phyloP scores from a whole-genome alignment of 2,888 invertebrate species.

The Plebejus argus region DNA sequence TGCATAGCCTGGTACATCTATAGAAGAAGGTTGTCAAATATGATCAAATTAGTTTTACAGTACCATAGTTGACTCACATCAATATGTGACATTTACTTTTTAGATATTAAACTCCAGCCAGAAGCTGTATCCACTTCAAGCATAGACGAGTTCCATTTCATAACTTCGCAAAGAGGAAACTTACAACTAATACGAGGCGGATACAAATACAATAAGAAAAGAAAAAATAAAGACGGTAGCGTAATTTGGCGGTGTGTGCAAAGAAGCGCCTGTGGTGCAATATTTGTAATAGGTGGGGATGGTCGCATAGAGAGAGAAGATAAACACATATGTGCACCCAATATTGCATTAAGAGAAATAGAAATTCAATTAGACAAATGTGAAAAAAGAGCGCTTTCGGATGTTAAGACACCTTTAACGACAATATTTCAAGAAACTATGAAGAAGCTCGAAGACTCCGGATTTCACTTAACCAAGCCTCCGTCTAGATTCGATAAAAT shows the following conservation, averaged over 20 bases:
- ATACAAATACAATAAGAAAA: conserved; percentile 9
- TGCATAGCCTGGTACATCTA: not conserved
- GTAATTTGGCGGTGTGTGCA: conserved; percentile 13
- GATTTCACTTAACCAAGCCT: not conserved
- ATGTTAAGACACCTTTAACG: not conserved
- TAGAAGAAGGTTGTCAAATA: not conserved
- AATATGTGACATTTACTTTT: not conserved
- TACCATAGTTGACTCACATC: not conserved
- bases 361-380: conserved; percentile 16
- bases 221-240: conserved; percentile 15
- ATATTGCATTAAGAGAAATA: conserved; percentile 12
- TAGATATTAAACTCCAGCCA: not conserved
- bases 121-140: not conserved
- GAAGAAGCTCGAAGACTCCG: not conserved
- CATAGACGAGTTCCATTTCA: not conserved
- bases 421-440: conserved; percentile 3
- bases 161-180: conserved; percentile 25
- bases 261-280: not conserved
- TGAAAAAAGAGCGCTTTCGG: conserved; percentile 2
- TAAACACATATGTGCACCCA: conserved; percentile 20
- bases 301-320: conserved; percentile 12
- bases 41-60: not conserved
- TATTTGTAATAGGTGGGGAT: conserved; percentile 13
- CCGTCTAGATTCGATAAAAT: not conserved
- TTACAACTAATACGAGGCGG: conserved; percentile 3